A percentile compares a stretch with the other conserved stretches of the same genome.
Evolutionary conservation across 2,888 invertebrate genomes (phyloP).

Genomic region (Augiades crinisus): DNA sequence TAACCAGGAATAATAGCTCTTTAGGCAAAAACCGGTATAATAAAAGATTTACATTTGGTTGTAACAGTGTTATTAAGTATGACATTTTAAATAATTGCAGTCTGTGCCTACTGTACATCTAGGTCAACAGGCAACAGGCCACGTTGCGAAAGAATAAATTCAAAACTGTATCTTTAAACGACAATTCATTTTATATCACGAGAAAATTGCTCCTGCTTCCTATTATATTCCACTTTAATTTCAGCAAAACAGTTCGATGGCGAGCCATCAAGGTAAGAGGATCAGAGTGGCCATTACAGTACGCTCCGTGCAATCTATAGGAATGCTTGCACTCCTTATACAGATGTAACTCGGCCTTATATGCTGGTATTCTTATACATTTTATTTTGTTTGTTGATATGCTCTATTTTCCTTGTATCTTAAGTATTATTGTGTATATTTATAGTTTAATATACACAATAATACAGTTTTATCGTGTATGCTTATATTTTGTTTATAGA

Average conservation of each 20-base stretch:
- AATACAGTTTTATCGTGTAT: too few species aligned
- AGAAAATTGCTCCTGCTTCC: conserved; percentile 4
- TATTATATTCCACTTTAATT: conserved; percentile 20
- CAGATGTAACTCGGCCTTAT: conserved; percentile 19
- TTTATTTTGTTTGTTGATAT: too few species aligned
- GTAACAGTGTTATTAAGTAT: too few species aligned
- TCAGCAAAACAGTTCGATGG: conserved; percentile 44
- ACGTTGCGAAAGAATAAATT: neutral
- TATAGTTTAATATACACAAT: too few species aligned
- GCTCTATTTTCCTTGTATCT: neutral
- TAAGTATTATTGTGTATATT: neutral
- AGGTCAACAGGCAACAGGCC: neutral
- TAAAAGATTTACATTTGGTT: too few species aligned
- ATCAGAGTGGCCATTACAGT: conserved; percentile 56
- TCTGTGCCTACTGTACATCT: too few species aligned
- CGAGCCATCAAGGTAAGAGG: conserved; percentile 62
- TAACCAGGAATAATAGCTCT: too few species aligned
- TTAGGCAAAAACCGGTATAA: too few species aligned
- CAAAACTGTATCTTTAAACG: neutral
- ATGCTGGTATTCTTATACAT: conserved; percentile 13
- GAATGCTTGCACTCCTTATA: conserved; percentile 22
- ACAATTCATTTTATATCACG: conserved; percentile 3
- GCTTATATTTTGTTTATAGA: too few species aligned
- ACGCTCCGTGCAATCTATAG: conserved; percentile 43
- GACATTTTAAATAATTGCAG: too few species aligned